Base-by-base conservation (phyloP, 2,113 vertebrate genomes). In the Ciconia stormi region DNA sequence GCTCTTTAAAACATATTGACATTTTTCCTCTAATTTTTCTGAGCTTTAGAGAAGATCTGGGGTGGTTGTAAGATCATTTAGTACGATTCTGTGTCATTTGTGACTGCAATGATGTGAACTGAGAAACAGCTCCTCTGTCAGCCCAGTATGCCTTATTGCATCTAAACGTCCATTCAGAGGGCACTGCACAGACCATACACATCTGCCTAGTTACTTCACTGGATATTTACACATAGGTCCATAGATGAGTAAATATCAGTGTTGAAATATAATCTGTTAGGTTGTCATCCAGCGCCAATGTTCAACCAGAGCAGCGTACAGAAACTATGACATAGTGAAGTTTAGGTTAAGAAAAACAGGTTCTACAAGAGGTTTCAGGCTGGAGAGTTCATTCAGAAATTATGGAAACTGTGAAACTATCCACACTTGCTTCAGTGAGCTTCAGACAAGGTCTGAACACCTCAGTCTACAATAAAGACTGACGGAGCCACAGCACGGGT, bases 31-130 rank as follows among this genome's bases (percentile, higher is more conserved):
- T 23, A 21, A 2, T 46, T 58, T 78, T 78, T 67, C 23, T 82
- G 58, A 66, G 17, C 52, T 73, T 61, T n/a, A 22, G 9, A 67
- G 22, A 77, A 65, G n/a, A 62, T 44, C 53, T 49, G 2, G 6
- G 0, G 0, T 36, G n/a, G 4, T 18, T 65, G 20, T 36, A 80
- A 40, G 49, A 74, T 80, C 29, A 74, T 73, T 73, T 63, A 62
- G 6, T 21, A 42, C 0, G 0, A 18, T 32, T 40, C 23, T 50
- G 6, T 22, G 19, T n/a, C 25, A 42, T 30, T 3, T 47, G 14
- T 47, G 76, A 26, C 12, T 63, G 12, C 34, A 70, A 17, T 17
- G n/a, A 29, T 2, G 1, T n/a, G 17, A 65, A 42, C 18, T 21
- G 21, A 77, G 50, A 65, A 58, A 76, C 5, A 47, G 46, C 13